phyloP scores from a whole-genome alignment of 2,797 vertebrate species.

The Distichodus sexfasciatus region DNA sequence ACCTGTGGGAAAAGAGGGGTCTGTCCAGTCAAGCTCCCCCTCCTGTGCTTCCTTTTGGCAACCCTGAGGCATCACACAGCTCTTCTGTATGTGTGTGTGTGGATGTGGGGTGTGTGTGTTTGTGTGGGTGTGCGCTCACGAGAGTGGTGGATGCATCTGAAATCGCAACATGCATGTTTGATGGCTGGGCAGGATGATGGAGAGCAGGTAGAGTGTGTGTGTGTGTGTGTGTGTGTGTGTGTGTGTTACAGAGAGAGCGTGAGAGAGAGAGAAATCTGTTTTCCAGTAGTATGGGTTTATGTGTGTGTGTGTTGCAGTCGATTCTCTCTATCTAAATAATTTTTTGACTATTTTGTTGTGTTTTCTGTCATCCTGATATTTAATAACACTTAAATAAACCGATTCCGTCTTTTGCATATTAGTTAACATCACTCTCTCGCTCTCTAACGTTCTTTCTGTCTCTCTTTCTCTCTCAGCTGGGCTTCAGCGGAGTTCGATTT shows the following conservation, averaged over 20 bases:
- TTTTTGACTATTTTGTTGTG: neutral
- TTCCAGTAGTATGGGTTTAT: neutral
- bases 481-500: slow-evolving; percentile 79
- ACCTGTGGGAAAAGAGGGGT: slow-evolving; percentile 20
- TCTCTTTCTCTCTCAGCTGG: slow-evolving; percentile 66
- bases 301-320: neutral
- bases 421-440: neutral
- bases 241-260: neutral
- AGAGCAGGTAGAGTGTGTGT: slow-evolving; percentile 51
- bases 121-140: neutral
- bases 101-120: neutral
- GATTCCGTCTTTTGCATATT: too few relatives aligned
- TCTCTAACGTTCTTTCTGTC: slow-evolving; percentile 34
- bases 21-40: neutral
- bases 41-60: slow-evolving; percentile 4
- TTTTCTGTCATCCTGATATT: neutral
- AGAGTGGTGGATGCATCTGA: neutral
- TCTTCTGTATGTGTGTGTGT: slow-evolving; percentile 1
- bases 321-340: too few relatives aligned
- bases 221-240: slow-evolving; percentile 1
- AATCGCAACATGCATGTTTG: slow-evolving; percentile 31
- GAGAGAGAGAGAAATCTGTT: neutral
- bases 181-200: slow-evolving; percentile 39
- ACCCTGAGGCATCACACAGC: neutral
- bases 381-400: neutral